A percentile compares a stretch with the other conserved stretches of the same genome.
Evolutionary conservation across 2,113 vertebrate genomes (phyloP).

Genomic region (Burhinus bistriatus): DNA sequence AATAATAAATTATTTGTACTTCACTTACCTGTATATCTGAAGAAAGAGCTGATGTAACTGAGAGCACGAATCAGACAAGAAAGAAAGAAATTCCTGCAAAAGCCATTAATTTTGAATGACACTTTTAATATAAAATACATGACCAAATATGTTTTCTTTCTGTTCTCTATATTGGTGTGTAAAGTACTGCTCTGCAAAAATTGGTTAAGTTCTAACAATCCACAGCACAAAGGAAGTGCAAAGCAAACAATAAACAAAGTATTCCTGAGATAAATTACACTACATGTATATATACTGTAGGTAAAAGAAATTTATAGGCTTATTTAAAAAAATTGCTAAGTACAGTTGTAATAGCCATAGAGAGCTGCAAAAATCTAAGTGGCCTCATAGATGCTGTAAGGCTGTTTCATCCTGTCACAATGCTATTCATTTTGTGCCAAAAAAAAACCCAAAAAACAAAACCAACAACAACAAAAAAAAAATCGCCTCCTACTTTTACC

Average conservation of each 20-base stretch:
- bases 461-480: not conserved
- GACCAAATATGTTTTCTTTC: not conserved
- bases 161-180: not conserved
- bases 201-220: not conserved
- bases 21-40: constrained; percentile 84
- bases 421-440: not conserved
- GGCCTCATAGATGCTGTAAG: not conserved
- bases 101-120: not conserved
- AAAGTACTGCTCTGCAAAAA: not conserved
- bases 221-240: not conserved
- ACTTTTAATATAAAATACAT: not conserved
- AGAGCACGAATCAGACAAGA: constrained; percentile 79
- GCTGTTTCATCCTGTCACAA: not conserved
- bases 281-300: not conserved
- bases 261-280: not conserved
- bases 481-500: not conserved
- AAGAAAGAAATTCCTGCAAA: constrained; percentile 88
- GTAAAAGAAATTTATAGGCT: not conserved
- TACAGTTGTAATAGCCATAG: not conserved
- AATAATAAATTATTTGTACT: not conserved
- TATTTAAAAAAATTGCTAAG: not conserved
- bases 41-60: constrained; percentile 86
- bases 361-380: not conserved
- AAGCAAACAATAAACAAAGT: not conserved
- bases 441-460: not conserved